phyloP scores from a whole-genome alignment of 1,140 invertebrate genomes.

The Zaprionus lachaisei region DNA sequence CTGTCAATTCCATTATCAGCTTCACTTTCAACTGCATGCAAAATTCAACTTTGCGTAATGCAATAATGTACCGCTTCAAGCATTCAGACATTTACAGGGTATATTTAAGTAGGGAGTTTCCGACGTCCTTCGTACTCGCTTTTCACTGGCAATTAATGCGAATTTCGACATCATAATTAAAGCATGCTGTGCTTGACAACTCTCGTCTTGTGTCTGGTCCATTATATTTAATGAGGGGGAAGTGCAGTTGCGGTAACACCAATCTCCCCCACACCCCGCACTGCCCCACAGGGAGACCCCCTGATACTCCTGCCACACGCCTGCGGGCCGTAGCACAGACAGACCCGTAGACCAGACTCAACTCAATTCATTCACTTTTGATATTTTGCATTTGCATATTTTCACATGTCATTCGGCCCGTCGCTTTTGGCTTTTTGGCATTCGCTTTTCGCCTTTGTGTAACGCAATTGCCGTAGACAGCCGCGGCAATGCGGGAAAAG shows the following conservation, averaged over 20 bases:
- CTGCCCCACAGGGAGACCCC: not conserved
- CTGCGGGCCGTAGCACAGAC: not conserved
- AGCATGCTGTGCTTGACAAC: constrained; percentile 64
- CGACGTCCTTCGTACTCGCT: constrained; percentile 37
- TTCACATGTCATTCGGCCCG: constrained; percentile 74
- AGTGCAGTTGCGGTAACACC: constrained; percentile 36
- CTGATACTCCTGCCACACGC: not conserved
- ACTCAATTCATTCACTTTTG: constrained; percentile 74
- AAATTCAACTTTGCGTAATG: no score
- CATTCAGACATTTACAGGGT: not conserved
- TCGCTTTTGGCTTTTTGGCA: constrained; percentile 69
- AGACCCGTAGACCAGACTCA: constrained; percentile 55
- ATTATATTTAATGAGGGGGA: constrained; percentile 74
- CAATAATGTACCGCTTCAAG: not conserved
- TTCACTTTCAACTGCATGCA: no score
- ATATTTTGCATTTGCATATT: constrained; percentile 79
- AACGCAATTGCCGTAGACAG: constrained; percentile 62
- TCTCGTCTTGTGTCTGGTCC: constrained; percentile 68
- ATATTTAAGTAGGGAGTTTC: constrained; percentile 15
- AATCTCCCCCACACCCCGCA: not conserved
- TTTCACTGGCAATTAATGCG: constrained; percentile 79
- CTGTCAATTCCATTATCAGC: no score
- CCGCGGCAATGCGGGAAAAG: constrained; percentile 48
- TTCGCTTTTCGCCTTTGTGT: constrained; percentile 70
- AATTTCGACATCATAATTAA: constrained; percentile 83